phyloP scores from a whole-genome alignment of 2,797 vertebrate genomes.

The Acanthis flammea region DNA sequence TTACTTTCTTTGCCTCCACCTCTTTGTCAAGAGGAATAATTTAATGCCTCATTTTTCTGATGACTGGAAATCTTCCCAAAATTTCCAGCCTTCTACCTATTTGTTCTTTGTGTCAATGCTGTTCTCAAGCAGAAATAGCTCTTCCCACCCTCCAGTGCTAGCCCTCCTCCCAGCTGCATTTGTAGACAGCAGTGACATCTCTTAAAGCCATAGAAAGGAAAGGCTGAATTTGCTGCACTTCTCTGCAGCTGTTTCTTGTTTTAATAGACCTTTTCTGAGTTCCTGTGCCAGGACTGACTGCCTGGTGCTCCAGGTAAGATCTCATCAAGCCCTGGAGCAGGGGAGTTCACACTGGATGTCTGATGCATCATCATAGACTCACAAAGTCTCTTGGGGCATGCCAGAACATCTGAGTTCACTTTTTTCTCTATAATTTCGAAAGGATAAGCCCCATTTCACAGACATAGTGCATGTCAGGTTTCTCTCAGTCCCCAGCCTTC shows the following conservation, averaged over 20 bases:
- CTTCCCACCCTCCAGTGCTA: neutral
- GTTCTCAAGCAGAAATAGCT: neutral
- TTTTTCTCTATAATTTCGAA: neutral
- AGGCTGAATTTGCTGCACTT: neutral
- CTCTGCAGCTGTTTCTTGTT: neutral
- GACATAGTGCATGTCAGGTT: neutral
- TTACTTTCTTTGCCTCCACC: neutral
- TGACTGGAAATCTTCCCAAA: neutral
- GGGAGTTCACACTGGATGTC: neutral
- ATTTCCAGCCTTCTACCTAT: neutral
- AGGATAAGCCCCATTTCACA: neutral
- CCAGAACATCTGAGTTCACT: neutral
- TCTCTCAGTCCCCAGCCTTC: neutral
- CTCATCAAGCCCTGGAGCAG: neutral
- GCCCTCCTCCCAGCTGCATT: neutral
- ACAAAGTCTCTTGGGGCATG: neutral
- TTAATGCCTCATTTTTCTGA: neutral
- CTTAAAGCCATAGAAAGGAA: neutral
- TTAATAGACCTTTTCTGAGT: neutral
- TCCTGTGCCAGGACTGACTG: neutral
- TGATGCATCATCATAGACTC: neutral
- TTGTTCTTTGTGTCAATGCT: neutral
- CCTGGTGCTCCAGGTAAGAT: neutral
- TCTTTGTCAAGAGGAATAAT: neutral
- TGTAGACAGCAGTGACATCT: neutral